Evolutionary conservation across 1,140 invertebrate species (phyloP), one percentile per base, ranked within the genome.

Genomic region (Ceratosolen solmsi): DNA sequence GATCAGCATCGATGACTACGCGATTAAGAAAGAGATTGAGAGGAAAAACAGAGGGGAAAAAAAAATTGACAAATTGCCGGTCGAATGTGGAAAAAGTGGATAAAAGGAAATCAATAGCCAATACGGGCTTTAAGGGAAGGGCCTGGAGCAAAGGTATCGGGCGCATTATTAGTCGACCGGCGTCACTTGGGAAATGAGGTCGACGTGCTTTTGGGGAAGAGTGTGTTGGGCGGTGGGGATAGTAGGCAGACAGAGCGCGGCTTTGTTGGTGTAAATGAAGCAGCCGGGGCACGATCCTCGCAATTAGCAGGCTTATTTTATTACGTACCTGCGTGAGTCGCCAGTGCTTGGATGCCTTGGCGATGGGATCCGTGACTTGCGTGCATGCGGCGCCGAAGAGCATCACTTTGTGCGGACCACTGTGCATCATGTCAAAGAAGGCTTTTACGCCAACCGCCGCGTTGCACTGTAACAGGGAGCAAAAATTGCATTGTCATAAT

Each of bases 391-490:
- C 98, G 0, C 98, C 98, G 88, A 99, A 99, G 74, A 99, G 93
- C 94, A 99, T 98, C 84, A 99, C 92, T 90, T 98, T 99, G 87
- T 96, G 93, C 9, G 98, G 96, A 7, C 95, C 94, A 89, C 95
- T 95, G 92, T 98, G 96, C 95, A 99, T 98, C 97, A 99, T 98
- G 91, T 99, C 98, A 92, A 99, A 99, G 90, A 99, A 98, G 0
- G 97, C 96, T 90, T 99, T 99, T 82, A 99, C 98, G 2, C 98
- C 98, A n/a, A 99, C 96, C 0, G 98, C 98, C 33, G 98, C 97
- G 91, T 99, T 98, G 91, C 98, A 99, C 98, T 99, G 93, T 15
- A 93, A 93, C n/a, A 79, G 15, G 30, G 17, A 17, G n/a, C 11
- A 65, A 38, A n/a, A 22, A 68, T 68, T 68, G n/a, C 3, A n/a